These are phyloP conservation scores for Pteronura brasiliensis DNA, from an alignment of 2,113 vertebrate genomes.

Conservation along the genomic window DNA sequence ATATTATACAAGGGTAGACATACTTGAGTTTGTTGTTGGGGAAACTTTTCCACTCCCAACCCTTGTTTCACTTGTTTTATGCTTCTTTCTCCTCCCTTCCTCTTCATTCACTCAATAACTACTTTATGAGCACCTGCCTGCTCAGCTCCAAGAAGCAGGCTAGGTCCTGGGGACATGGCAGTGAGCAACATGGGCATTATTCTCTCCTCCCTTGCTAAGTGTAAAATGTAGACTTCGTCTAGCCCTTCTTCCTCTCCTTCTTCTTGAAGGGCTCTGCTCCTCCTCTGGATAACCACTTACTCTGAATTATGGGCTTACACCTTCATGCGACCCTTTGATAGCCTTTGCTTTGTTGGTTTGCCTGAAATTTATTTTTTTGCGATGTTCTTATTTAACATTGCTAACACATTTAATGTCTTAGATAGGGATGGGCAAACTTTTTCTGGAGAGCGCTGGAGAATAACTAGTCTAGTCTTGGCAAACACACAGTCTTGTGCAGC, in stretches of 20 bases:
- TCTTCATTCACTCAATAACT: neutral
- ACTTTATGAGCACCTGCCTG: neutral
- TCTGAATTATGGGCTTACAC: neutral
- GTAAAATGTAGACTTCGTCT: neutral
- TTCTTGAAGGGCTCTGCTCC: neutral
- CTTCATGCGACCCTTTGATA: neutral
- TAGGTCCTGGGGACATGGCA: neutral
- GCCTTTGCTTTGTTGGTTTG: neutral
- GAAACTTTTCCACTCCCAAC: neutral
- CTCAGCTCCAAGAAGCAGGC: neutral
- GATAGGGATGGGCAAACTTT: neutral
- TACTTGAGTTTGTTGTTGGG: neutral
- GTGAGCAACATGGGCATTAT: neutral
- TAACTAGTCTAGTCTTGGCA: neutral
- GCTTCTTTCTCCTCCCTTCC: neutral
- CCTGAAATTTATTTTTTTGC: constrained; percentile 30
- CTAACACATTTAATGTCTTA: neutral
- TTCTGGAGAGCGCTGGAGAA: neutral
- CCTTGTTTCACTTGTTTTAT: neutral
- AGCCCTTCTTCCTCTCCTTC: neutral
- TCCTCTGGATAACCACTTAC: neutral
- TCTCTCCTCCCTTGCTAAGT: neutral
- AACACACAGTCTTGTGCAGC: neutral
- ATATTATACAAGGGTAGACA: neutral
- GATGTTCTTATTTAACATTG: neutral